Base-by-base conservation (phyloP, 2,888 invertebrate species). In the Pilophorus perplexus region DNA sequence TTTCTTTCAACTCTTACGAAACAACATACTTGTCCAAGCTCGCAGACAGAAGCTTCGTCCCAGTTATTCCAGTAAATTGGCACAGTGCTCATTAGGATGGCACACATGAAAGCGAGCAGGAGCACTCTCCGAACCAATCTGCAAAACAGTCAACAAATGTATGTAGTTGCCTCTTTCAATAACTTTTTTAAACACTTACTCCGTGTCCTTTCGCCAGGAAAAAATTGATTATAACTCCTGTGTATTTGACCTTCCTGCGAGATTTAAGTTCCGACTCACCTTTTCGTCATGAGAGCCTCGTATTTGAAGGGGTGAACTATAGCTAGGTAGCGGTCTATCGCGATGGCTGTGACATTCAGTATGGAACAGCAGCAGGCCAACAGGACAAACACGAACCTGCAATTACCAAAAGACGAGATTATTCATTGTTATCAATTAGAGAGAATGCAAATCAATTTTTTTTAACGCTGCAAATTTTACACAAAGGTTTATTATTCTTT, bases 21-120 rank as follows among this genome's bases (percentile, higher is more conserved):
- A n/a, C n/a, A 16, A 46, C 16, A 33, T 65, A 71, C 69, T 38
- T 68, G 69, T 20, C 71, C 84, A 76, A 89, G 82, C 75, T 88
- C 87, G 75, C 89, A 89, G 40, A 80, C 76, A 66, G 79, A 75
- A 10, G 81, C 81, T 6, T 80, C 80, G 22, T 80, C 79, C 85
- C 87, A 90, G 71, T 84, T 84, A 77, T 90, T 90, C 89, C 89
- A 90, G 77, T 88, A 86, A 70, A 87, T 80, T 1, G 89, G 88
- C 66, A 88, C 82, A 66, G 83, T 81, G 70, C 88, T 85, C 70
- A 89, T 79, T 69, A 82, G 78, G 23, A 85, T 79, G 0, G 89
- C 85, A 55, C 82, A 76, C 2, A 83, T 77, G 89, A 89, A 90
- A 27, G 85, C 87, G 67, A 82, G 75, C 50, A 82, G 78, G 76